Conservation (phyloP, 2,888 invertebrate genomes). For the Poecilobothrus nobilitatus region DNA sequence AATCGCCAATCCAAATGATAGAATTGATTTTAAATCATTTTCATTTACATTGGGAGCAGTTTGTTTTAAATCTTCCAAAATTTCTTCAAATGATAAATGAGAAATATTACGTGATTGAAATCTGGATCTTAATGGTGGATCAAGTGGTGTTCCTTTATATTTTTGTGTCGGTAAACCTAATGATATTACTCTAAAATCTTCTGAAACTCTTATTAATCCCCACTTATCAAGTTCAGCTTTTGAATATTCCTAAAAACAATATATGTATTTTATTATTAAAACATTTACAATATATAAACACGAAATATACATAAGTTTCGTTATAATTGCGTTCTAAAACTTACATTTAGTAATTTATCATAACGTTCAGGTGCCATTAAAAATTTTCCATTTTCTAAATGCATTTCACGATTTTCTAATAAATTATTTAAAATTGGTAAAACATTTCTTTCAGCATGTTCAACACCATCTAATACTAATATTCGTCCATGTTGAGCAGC, state of each 20-base stretch:
- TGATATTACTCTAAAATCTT: slow-evolving; percentile 87
- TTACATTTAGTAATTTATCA: slow-evolving; percentile 76
- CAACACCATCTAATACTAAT: slow-evolving; percentile 88
- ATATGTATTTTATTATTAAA: not conserved
- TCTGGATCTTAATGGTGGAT: slow-evolving; percentile 88
- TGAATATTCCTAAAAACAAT: slow-evolving; percentile 59
- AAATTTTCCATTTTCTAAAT: slow-evolving; percentile 92
- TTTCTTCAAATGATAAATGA: slow-evolving; percentile 44
- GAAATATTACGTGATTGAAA: slow-evolving; percentile 87
- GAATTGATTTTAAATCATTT: slow-evolving; percentile 40
- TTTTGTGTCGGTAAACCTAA: slow-evolving; percentile 83
- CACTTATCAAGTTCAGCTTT: slow-evolving; percentile 69
- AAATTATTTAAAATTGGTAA: slow-evolving; percentile 92
- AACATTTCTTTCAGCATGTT: slow-evolving; percentile 95
- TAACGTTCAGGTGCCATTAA: slow-evolving; percentile 82
- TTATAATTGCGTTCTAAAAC: slow-evolving; percentile 8
- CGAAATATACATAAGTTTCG: not conserved
- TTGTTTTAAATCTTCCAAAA: slow-evolving; percentile 45
- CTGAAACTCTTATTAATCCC: slow-evolving; percentile 86
- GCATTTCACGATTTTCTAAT: slow-evolving; percentile 96
- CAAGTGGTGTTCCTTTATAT: slow-evolving; percentile 86
- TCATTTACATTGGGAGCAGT: slow-evolving; percentile 49
- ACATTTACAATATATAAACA: not conserved
- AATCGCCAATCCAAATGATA: slow-evolving; percentile 73
- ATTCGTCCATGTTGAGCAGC: slow-evolving; percentile 82